phyloP scores from a whole-genome alignment of 2,888 invertebrate species.

The Polylopha cassiicola region DNA sequence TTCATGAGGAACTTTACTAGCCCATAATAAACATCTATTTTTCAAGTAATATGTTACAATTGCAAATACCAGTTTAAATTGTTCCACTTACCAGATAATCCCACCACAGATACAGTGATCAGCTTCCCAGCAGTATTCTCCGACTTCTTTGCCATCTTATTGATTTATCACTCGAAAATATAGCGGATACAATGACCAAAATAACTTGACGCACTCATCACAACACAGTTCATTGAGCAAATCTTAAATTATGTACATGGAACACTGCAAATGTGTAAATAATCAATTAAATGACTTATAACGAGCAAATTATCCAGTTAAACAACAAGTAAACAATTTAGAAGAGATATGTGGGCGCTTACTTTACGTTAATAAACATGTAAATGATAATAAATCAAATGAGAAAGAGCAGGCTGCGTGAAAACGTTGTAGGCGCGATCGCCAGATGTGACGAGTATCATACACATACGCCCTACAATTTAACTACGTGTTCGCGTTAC shows the following conservation, averaged over 20 bases:
- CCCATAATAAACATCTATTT: background rate
- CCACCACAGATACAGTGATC: constrained; percentile 93
- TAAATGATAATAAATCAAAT: constrained; percentile 7
- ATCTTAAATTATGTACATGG: constrained; percentile 14
- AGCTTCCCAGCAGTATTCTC: constrained; percentile 81
- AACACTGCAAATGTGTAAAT: constrained; percentile 33
- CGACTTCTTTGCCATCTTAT: constrained; percentile 85
- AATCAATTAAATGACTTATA: no score
- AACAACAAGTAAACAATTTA: no score
- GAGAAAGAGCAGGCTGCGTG: constrained; percentile 21
- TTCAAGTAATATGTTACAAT: constrained; percentile 3
- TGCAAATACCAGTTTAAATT: background rate
- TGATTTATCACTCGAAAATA: constrained; percentile 44
- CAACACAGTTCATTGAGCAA: constrained; percentile 43
- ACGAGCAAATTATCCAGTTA: background rate
- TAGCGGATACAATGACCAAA: constrained; percentile 40
- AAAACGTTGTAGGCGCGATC: constrained; percentile 40
- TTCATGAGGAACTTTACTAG: constrained; percentile 3
- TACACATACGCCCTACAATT: constrained; percentile 42
- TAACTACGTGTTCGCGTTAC: constrained; percentile 19
- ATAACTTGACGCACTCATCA: constrained; percentile 61
- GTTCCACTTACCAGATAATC: constrained; percentile 81
- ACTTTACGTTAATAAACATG: background rate
- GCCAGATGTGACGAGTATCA: constrained; percentile 55
- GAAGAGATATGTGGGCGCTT: no score